These are phyloP conservation scores for Trachelipus rathkii DNA, from an alignment of 1,140 invertebrate species.

Conservation along the genomic window DNA sequence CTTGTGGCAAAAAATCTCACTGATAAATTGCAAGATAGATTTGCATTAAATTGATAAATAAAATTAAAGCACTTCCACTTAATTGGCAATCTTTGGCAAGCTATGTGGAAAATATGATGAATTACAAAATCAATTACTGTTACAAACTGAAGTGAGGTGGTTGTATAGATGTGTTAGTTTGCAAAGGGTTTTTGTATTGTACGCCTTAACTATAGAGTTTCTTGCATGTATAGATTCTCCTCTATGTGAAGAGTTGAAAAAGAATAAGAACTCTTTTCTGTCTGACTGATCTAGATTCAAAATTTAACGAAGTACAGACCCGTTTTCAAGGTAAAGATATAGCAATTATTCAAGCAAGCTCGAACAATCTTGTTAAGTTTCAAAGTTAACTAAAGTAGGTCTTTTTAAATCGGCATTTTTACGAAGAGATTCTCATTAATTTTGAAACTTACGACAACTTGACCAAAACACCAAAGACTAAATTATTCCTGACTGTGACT, in stretches of 20 bases:
- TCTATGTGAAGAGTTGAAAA: slow-evolving; percentile 32
- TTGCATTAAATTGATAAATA: slow-evolving; percentile 24
- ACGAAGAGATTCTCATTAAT: slow-evolving; percentile 20
- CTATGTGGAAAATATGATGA: slow-evolving; percentile 24
- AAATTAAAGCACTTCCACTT: slow-evolving; percentile 26
- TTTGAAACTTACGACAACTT: slow-evolving; percentile 25
- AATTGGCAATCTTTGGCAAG: slow-evolving; percentile 1
- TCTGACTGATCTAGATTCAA: slow-evolving; percentile 32
- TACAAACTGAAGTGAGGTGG: slow-evolving; percentile 24
- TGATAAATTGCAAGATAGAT: slow-evolving; percentile 28
- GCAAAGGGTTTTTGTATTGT: slow-evolving; percentile 27
- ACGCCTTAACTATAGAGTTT: slow-evolving; percentile 26
- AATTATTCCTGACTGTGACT: slow-evolving; percentile 23
- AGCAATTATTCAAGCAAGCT: slow-evolving; percentile 32
- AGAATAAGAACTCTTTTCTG: slow-evolving; percentile 26
- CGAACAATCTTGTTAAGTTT: slow-evolving; percentile 28
- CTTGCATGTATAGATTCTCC: slow-evolving; percentile 30
- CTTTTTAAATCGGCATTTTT: slow-evolving; percentile 30
- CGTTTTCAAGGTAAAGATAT: slow-evolving; percentile 35
- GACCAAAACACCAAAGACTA: background rate
- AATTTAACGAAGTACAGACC: slow-evolving; percentile 34
- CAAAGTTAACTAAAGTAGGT: slow-evolving; percentile 24
- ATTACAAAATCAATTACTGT: slow-evolving; percentile 21
- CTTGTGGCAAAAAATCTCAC: no score
- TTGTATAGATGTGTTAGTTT: slow-evolving; percentile 26